Evolutionary conservation across 2,888 invertebrate genomes (phyloP).

Genomic region (Ophion ellenae): DNA sequence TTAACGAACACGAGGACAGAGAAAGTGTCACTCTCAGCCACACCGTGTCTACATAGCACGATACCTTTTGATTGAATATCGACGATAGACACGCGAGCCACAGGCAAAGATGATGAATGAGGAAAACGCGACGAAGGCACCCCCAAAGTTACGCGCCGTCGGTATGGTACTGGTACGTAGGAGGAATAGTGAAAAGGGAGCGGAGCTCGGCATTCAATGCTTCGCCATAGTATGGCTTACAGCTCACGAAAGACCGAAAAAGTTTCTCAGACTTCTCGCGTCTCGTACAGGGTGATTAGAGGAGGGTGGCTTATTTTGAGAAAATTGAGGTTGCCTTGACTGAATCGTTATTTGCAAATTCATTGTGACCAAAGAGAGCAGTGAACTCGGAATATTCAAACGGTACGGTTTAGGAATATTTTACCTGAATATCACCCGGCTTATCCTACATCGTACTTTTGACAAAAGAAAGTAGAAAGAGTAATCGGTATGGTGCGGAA

Average conservation of each 20-base stretch:
- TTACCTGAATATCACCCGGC: too few species aligned
- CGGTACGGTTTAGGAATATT: too few species aligned
- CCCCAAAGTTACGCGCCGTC: slow-evolving; percentile 12
- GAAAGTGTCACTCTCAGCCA: not conserved
- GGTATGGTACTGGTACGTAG: not conserved
- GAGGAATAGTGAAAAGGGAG: not conserved
- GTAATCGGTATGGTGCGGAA: not conserved
- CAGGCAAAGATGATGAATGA: slow-evolving; percentile 22
- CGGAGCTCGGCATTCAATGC: not conserved
- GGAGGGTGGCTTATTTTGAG: not conserved
- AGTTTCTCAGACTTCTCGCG: not conserved
- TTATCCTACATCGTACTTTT: not conserved
- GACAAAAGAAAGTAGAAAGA: not conserved
- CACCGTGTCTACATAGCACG: slow-evolving; percentile 2
- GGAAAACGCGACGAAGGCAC: not conserved
- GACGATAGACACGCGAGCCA: slow-evolving; percentile 5
- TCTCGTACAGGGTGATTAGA: not conserved
- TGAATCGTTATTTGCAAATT: not conserved
- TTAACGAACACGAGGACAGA: slow-evolving; percentile 44
- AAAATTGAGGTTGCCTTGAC: not conserved
- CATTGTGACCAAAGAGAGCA: not conserved
- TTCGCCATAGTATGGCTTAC: not conserved
- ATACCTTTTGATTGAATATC: slow-evolving; percentile 42
- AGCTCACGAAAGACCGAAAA: not conserved
- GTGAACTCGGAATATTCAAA: not conserved